Base-by-base conservation (phyloP, 2,113 vertebrate species). In the Tichodroma muraria region DNA sequence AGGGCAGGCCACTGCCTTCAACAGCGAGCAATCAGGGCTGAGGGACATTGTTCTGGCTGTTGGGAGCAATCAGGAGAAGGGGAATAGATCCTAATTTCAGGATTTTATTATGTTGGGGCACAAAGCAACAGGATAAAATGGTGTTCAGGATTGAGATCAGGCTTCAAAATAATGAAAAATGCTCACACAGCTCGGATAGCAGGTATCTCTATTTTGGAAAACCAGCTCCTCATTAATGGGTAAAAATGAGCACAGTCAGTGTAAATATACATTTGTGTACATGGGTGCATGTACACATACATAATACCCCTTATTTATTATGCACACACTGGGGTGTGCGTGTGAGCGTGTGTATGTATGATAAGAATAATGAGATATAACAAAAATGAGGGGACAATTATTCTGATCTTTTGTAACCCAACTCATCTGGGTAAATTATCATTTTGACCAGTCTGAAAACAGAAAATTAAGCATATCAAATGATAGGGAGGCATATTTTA, bases 351-450 rank as follows among this genome's bases (percentile, higher is more conserved):
- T 40, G 42, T 27, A 17, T 2, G 23, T 66, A 75, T 40, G 91
- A 96, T 96, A 94, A 96, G 94, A 95, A 93, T 93, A 94, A 95
- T 83, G 82, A 91, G 91, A 93, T 83, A 59, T 73, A 94, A 28
- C 35, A 72, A 64, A 92, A 95, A 93, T 14, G 80, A 80, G 38
- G 69, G 70, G 80, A 90, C 66, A 45, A 94, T 88, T 86, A 85
- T 69, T 89, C 80, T 70, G 90, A 65, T 91, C 69, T 79, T 83
- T 93, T 80, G 56, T 44, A 89, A 95, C 80, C 66, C 83, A 78
- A 66, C 73, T 88, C 6, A 12, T 75, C 71, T 47, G n/a, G 14
- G n/a, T 65, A 49, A 81, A 85, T 88, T 83, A 95, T 83, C 93
- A 86, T 80, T 82, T 63, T 76, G 80, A 91, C 60, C 83, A 61